Evolutionary conservation across 1,140 invertebrate species (phyloP).

Genomic region (Bombyx mori): ASM3026992v2 NC_085110.1:7791001-7791500

Average conservation of each 20-base stretch:
- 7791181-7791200: too few relatives aligned
- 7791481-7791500: too few relatives aligned
- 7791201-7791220: too few relatives aligned
- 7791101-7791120: too few relatives aligned
- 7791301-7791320: slow-evolving; percentile 10
- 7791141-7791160: too few relatives aligned
- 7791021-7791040: too few relatives aligned
- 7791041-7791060: too few relatives aligned
- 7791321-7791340: slow-evolving; percentile 30
- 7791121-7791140: too few relatives aligned
- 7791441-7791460: slow-evolving; percentile 15
- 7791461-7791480: slow-evolving; percentile 10
- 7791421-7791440: slow-evolving; percentile 37
- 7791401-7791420: slow-evolving; percentile 22
- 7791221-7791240: not conserved
- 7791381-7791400: slow-evolving; percentile 36
- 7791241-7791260: slow-evolving; percentile 12
- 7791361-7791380: slow-evolving; percentile 57
- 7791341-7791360: slow-evolving; percentile 53
- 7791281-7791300: slow-evolving; percentile 23
- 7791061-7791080: too few relatives aligned
- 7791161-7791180: too few relatives aligned
- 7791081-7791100: too few relatives aligned
- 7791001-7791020: too few relatives aligned
- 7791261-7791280: slow-evolving; percentile 18